phyloP scores from a whole-genome alignment of 2,113 vertebrate species.

The Bos indicus region DNA sequence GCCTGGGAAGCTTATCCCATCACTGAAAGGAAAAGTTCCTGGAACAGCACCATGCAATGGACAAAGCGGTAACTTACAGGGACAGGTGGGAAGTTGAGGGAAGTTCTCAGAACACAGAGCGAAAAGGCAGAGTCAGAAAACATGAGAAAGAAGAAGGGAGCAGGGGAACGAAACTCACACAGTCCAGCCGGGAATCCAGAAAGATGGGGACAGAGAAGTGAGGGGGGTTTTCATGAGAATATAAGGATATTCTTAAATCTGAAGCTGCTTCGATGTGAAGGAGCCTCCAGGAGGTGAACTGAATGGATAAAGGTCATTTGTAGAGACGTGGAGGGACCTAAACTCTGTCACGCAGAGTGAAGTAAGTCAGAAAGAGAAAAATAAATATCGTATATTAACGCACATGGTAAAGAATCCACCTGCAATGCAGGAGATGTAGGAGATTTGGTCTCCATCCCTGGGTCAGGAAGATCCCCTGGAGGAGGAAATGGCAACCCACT shows the following conservation, averaged over 20 bases:
- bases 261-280: neutral
- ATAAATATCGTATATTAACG: neutral
- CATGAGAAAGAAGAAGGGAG: neutral
- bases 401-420: neutral
- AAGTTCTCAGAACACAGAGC: neutral
- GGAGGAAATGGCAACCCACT: neutral
- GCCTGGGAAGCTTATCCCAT: neutral
- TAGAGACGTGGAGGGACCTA: neutral
- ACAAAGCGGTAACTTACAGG: neutral
- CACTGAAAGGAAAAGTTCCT: neutral
- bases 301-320: neutral
- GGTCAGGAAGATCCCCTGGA: neutral
- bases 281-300: neutral
- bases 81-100: neutral
- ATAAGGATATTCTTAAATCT: neutral
- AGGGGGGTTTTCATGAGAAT: fast-evolving
- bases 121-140: neutral
- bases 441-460: neutral
- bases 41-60: neutral
- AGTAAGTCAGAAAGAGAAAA: neutral
- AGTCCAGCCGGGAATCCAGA: neutral
- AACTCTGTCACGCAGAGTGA: neutral
- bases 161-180: fast-evolving
- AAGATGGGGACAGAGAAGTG: neutral
- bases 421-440: neutral